A percentile compares a stretch with the other conserved stretches of the same genome.
Conservation (phyloP, 2,113 vertebrate species). For the Herpetotheres cachinnans region DNA sequence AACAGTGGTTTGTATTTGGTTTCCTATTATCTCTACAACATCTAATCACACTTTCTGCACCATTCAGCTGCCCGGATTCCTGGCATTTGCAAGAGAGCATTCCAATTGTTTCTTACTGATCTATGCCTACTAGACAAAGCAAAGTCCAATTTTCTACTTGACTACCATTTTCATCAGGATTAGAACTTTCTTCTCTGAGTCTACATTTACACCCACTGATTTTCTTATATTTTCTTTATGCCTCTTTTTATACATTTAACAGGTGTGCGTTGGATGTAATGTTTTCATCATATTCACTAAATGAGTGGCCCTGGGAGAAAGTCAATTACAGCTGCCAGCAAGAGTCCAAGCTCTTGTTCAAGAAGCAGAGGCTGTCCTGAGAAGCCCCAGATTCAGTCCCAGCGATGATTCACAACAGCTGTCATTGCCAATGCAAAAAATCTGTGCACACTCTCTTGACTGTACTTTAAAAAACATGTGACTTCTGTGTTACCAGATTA, state of each 20-base stretch:
- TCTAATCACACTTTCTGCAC: not conserved
- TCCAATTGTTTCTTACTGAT: not conserved
- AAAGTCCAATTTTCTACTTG: not conserved
- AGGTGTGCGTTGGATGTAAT: not conserved
- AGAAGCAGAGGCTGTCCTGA: not conserved
- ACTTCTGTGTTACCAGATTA: not conserved
- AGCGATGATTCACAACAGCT: not conserved
- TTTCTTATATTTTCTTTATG: not conserved
- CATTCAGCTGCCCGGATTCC: not conserved
- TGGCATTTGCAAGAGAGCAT: not conserved
- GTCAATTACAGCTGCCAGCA: not conserved
- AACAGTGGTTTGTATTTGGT: not conserved
- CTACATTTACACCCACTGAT: not conserved
- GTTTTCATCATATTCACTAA: not conserved
- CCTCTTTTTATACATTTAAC: not conserved
- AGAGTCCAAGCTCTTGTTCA: not conserved
- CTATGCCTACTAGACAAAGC: not conserved
- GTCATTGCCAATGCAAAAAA: not conserved
- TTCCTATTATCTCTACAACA: not conserved
- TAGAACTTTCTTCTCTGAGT: not conserved
- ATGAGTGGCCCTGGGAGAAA: not conserved
- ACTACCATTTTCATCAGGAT: not conserved
- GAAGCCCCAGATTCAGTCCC: not conserved
- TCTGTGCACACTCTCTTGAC: not conserved
- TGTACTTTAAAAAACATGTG: not conserved